phyloP scores from a whole-genome alignment of 2,888 invertebrate species.

The Biston stratarius region DNA sequence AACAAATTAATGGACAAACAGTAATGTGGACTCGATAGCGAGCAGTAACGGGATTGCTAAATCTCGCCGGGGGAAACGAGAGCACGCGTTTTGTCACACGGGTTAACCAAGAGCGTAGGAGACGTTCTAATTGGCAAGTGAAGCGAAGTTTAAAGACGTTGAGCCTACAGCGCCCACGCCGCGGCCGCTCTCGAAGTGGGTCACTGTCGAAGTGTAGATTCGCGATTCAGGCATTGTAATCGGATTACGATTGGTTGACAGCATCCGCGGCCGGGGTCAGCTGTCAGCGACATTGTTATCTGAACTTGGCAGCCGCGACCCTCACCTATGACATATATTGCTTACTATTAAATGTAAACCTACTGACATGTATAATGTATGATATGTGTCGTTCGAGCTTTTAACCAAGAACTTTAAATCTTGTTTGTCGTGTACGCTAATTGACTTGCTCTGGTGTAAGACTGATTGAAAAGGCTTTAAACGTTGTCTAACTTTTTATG shows the following conservation, averaged over 20 bases:
- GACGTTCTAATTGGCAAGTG: slow-evolving; percentile 60
- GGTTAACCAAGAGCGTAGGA: slow-evolving; percentile 52
- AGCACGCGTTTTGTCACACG: slow-evolving; percentile 53
- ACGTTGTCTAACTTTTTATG: not conserved
- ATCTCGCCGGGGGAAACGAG: slow-evolving; percentile 51
- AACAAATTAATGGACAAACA: slow-evolving; percentile 63
- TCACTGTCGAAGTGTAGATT: slow-evolving; percentile 65
- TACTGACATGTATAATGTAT: slow-evolving; percentile 4
- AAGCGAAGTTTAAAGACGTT: slow-evolving; percentile 47
- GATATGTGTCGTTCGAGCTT: not conserved
- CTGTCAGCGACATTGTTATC: slow-evolving; percentile 63
- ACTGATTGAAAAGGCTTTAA: not conserved
- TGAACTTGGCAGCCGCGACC: slow-evolving; percentile 64
- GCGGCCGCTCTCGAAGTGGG: slow-evolving; percentile 57
- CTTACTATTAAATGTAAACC: slow-evolving; percentile 13
- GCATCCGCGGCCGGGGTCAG: slow-evolving; percentile 53
- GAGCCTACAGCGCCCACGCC: slow-evolving; percentile 59
- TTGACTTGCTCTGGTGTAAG: not conserved
- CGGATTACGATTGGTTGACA: slow-evolving; percentile 59
- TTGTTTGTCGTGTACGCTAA: not conserved
- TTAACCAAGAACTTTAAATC: not conserved
- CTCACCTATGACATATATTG: slow-evolving; percentile 57
- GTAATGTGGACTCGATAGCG: slow-evolving; percentile 50
- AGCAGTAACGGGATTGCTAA: slow-evolving; percentile 56
- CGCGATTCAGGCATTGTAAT: slow-evolving; percentile 68